These are phyloP conservation scores for Chydorus sphaericus DNA, from an alignment of 2,888 invertebrate genomes.

Conservation along the genomic window DNA sequence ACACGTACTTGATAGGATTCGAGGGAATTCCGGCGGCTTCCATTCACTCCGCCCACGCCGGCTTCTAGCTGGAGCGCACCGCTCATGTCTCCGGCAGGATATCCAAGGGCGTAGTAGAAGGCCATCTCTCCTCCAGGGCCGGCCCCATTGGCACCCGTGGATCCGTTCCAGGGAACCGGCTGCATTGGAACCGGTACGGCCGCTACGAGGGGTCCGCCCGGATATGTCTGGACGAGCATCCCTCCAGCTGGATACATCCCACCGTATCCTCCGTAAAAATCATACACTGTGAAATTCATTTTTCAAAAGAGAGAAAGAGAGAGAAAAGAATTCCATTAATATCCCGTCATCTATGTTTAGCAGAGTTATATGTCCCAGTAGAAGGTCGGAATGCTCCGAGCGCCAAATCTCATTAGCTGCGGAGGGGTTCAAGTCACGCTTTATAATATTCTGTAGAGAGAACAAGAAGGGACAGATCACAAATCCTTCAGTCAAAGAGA, in stretches of 20 bases:
- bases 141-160: not conserved
- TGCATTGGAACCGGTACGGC: slow-evolving; percentile 18
- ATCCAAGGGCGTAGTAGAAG: slow-evolving; percentile 13
- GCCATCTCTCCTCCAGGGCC: not conserved
- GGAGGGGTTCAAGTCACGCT: slow-evolving; percentile 6
- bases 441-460: not conserved
- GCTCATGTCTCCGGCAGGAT: slow-evolving; percentile 3
- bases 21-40: slow-evolving; percentile 11
- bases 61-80: not conserved
- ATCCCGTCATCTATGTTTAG: no score
- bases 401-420: slow-evolving; percentile 4
- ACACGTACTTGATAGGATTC: slow-evolving; percentile 12
- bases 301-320: not conserved
- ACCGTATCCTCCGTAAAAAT: slow-evolving; percentile 10
- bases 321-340: not conserved
- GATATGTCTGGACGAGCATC: slow-evolving; percentile 19
- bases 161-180: slow-evolving; percentile 11
- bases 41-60: not conserved
- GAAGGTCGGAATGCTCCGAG: not conserved
- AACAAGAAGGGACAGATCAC: not conserved
- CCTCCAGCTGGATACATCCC: slow-evolving; percentile 12
- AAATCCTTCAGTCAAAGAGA: not conserved
- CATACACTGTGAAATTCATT: not conserved
- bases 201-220: slow-evolving; percentile 20
- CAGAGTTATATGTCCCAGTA: no score